Base-by-base conservation (phyloP, 1,140 invertebrate genomes). In the Anagrus nilaparvatae region DNA sequence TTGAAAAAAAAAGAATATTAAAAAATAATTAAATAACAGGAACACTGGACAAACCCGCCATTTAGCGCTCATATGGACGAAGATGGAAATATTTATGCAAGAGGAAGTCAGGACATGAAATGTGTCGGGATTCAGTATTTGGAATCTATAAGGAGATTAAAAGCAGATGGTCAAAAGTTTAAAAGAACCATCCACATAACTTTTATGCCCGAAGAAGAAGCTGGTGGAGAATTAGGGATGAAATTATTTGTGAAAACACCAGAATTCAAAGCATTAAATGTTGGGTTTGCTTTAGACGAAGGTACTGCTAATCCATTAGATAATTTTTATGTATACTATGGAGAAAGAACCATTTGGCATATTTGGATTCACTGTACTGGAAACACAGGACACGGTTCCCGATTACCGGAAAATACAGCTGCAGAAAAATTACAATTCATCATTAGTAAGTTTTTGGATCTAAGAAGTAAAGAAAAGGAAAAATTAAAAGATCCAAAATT, bases 271-370 rank as follows among this genome's bases (percentile, higher is more conserved):
- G 65, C 75, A 5, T 60, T 97, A 10, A 95, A 96, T 57, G 67
- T 95, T 45, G 91, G 87, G 1, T 90, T 94, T 67, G 79, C 82
- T n/a, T 58, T 97, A 28, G 92, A 97, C 65, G 93, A 97, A 71
- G 91, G 86, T 7, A 70, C 86, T 36, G 77, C 81, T 2, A 80
- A 72, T 53, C 69, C 73, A 13, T 72, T 61, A 21, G 73, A 81
- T 10, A 65, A 70, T n/a, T 85, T 77, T 59, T 65, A 72, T 13
- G 61, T 88, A 0, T 90, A 80, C 60, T 82, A 87, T 63, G 85
- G 78, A 10, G 87, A 92, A 66, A 69, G 84, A 46, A 69, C 70
- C 32, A 73, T 78, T 32, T 86, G 82, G 80, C 74, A 80, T 52
- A 60, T 81, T 12, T 61, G 70, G 42, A 70, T 91, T 2, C 76